Evolutionary conservation across 2,113 vertebrate species (phyloP), one percentile per base, ranked within the genome.

Genomic region (human): DNA sequence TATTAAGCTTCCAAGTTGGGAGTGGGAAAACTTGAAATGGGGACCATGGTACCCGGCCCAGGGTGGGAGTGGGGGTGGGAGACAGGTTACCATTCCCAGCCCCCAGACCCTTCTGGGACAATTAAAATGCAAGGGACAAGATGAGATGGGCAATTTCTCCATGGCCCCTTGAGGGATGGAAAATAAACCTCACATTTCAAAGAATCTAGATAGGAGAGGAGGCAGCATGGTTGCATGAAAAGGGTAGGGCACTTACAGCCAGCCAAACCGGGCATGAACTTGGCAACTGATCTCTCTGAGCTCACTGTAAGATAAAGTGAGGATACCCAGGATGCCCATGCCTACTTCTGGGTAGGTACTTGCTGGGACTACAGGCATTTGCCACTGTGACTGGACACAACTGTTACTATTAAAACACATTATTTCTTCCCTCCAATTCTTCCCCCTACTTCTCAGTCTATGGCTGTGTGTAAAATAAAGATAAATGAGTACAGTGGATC

Each of bases 1-100:
- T 99, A 99, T 99, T 99, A 99, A 99, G 98, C 98, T 98, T 99
- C 99, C 99, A 99, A 99, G 98, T 98, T 98, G 98, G 98, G 98
- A 98, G 97, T 98, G 92, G 98, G 97, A 98, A 93, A 98, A 98
- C 98, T 97, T 98, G 98, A 98, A 98, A 98, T 80, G 95, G 96
- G 98, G 98, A 98, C 98, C 98, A 98, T 98, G 97, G 92, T 91
- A 95, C 96, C 98, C 97, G 96, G 97, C 70, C 48, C 96, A 90
- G 96, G 97, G 93, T 96, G 95, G 14, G 52, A 78, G 14, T 18
- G 78, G 45, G 38, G 23, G 97, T 88, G 82, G 73, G 94, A 84
- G 72, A 72, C 55, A n/a, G 68, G 96, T 94, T 68, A 38, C 80
- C 61, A 20, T 25, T 89, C 88, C 80, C 75, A 68, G 80, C 96